phyloP scores from a whole-genome alignment of 2,888 invertebrate genomes.

The Clostera curtula region DNA sequence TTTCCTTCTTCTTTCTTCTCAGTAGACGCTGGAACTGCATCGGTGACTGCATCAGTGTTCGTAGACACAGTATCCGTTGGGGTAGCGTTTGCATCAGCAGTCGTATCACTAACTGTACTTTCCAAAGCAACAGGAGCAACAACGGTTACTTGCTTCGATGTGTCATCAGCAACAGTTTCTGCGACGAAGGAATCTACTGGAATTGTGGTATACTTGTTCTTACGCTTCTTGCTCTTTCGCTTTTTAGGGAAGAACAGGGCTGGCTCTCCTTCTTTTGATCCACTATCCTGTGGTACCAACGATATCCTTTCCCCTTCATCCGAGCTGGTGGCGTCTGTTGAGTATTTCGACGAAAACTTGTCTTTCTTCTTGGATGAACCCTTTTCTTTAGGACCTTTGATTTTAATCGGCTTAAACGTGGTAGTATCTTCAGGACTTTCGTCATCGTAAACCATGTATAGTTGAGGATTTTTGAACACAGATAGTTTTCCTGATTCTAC shows the following conservation, averaged over 20 bases:
- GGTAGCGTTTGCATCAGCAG: slow-evolving; percentile 11
- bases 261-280: slow-evolving; percentile 43
- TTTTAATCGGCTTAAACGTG: slow-evolving; percentile 9
- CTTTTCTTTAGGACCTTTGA: slow-evolving; percentile 3
- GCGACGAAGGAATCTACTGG: slow-evolving; percentile 26
- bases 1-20: slow-evolving; percentile 38
- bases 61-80: slow-evolving; percentile 10
- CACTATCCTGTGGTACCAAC: slow-evolving; percentile 38
- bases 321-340: slow-evolving; percentile 10
- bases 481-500: slow-evolving; percentile 42
- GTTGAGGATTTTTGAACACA: slow-evolving; percentile 51
- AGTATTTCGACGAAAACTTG: slow-evolving; percentile 31
- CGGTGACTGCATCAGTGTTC: slow-evolving; percentile 26
- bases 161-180: slow-evolving; percentile 23
- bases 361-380: slow-evolving; percentile 3
- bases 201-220: slow-evolving; percentile 19
- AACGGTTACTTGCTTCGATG: slow-evolving; percentile 13
- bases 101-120: slow-evolving; percentile 12
- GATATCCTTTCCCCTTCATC: slow-evolving; percentile 45
- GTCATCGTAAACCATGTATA: slow-evolving; percentile 44
- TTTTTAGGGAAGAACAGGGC: slow-evolving; percentile 53
- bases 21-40: slow-evolving; percentile 45
- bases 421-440: slow-evolving; percentile 25
- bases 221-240: slow-evolving; percentile 37
- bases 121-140: slow-evolving; percentile 12